Conservation (phyloP, 1,140 invertebrate species). For the Aphidius ervi region DNA sequence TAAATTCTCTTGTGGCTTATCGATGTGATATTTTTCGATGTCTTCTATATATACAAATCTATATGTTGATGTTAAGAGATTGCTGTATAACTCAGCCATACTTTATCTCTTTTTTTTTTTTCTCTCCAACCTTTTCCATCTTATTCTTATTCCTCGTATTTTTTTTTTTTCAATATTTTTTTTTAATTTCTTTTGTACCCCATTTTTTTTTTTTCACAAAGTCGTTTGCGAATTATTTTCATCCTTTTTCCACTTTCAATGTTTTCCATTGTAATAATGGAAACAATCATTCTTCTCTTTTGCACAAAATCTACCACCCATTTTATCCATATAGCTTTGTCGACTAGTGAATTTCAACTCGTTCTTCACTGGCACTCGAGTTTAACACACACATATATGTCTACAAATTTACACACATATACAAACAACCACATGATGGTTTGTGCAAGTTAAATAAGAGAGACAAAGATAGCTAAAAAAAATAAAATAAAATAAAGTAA, state of each 20-base stretch:
- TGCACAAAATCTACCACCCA: slow-evolving; percentile 4
- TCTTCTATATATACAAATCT: slow-evolving; percentile 44
- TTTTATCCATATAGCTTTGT: slow-evolving; percentile 7
- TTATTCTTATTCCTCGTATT: neutral
- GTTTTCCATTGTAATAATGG: slow-evolving; percentile 50
- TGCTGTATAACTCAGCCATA: slow-evolving; percentile 33
- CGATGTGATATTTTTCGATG: slow-evolving; percentile 48
- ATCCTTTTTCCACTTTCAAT: slow-evolving; percentile 36
- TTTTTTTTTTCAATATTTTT: too few species aligned
- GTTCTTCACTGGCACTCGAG: too few species aligned
- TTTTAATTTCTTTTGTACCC: too few species aligned
- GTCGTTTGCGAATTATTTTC: neutral
- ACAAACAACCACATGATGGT: too few species aligned
- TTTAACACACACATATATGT: too few species aligned
- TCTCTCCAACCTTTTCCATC: neutral
- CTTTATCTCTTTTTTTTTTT: slow-evolving; percentile 1
- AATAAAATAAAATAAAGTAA: too few species aligned
- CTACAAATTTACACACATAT: too few species aligned
- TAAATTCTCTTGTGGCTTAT: slow-evolving; percentile 32
- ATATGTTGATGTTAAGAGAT: slow-evolving; percentile 49
- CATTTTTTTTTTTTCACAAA: too few species aligned
- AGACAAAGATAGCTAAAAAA: too few species aligned
- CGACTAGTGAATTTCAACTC: slow-evolving; percentile 19
- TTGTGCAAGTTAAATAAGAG: too few species aligned
- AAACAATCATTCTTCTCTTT: slow-evolving; percentile 51